Conservation (phyloP, 2,797 vertebrate genomes). For the Lutjanus campechanus region DNA sequence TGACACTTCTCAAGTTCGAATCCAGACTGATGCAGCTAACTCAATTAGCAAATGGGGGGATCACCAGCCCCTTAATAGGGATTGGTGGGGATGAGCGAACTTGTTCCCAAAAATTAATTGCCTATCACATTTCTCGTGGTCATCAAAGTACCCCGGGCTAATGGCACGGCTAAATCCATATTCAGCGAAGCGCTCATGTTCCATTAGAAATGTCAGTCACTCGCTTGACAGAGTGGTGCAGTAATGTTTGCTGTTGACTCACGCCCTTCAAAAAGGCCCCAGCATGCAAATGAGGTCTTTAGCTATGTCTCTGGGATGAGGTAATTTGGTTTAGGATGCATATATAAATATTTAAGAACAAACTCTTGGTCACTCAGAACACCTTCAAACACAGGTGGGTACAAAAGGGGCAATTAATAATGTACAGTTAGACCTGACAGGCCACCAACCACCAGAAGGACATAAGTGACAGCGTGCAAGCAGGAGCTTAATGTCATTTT, state of each 20-base stretch:
- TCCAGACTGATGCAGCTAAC: constrained; percentile 79
- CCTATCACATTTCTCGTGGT: constrained; percentile 81
- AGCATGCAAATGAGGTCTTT: constrained; percentile 85
- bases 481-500: constrained; percentile 67
- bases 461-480: constrained; percentile 80
- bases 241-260: constrained; percentile 73
- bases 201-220: constrained; percentile 80
- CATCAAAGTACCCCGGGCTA: constrained; percentile 70
- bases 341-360: constrained; percentile 84
- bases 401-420: constrained; percentile 81
- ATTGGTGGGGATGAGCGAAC: constrained; percentile 80
- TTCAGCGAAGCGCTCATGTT: constrained; percentile 68
- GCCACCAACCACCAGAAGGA: constrained; percentile 55
- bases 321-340: constrained; percentile 85
- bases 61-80: constrained; percentile 77
- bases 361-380: constrained; percentile 74
- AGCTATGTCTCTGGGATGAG: constrained; percentile 73
- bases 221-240: constrained; percentile 67
- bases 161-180: constrained; percentile 75
- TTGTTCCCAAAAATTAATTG: constrained; percentile 84
- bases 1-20: constrained; percentile 84
- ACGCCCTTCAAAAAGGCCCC: constrained; percentile 64
- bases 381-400: constrained; percentile 63
- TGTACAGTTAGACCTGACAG: constrained; percentile 81
- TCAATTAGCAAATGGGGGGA: constrained; percentile 83